A percentile compares a stretch with the other conserved stretches of the same genome.
phyloP scores from a whole-genome alignment of 2,113 vertebrate genomes.

The Semicossyphus pulcher region DNA sequence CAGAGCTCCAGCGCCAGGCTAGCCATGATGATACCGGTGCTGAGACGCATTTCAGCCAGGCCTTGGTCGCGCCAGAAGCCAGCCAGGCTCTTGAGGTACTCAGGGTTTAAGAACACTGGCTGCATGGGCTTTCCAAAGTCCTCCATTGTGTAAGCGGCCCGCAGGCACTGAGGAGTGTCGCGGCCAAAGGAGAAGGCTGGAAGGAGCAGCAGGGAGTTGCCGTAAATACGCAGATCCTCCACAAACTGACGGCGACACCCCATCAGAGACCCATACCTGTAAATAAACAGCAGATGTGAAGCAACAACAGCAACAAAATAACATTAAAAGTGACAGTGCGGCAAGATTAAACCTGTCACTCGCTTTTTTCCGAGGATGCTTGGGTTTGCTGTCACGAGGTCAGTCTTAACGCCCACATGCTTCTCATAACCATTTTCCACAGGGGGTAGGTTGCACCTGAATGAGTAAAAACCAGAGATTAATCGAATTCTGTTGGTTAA shows the following conservation, averaged over 20 bases:
- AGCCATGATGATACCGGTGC: slow-evolving; percentile 91
- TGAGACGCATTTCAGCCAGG: slow-evolving; percentile 86
- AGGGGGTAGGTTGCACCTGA: slow-evolving; percentile 95
- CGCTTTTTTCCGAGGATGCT: slow-evolving; percentile 92
- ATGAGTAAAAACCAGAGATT: too few species aligned
- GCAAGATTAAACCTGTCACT: slow-evolving; percentile 41
- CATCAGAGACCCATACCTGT: slow-evolving; percentile 88
- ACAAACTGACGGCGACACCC: slow-evolving; percentile 86
- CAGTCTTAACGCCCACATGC: slow-evolving; percentile 92
- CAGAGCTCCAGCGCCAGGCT: slow-evolving; percentile 93
- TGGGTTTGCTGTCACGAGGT: slow-evolving; percentile 95
- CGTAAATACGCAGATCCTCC: slow-evolving; percentile 85
- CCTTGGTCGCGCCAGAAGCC: slow-evolving; percentile 91
- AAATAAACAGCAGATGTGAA: neutral
- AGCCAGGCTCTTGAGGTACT: slow-evolving; percentile 87
- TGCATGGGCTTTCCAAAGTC: slow-evolving; percentile 83
- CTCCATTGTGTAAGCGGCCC: slow-evolving; percentile 86
- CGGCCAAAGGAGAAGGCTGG: slow-evolving; percentile 90
- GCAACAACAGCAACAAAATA: neutral
- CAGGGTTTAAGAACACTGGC: slow-evolving; percentile 90
- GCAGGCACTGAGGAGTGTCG: slow-evolving; percentile 89
- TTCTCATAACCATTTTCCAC: slow-evolving; percentile 80
- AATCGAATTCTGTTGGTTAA: neutral
- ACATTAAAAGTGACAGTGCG: too few species aligned
- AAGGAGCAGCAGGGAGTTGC: slow-evolving; percentile 87